Base-by-base conservation (phyloP, 2,888 invertebrate genomes). In the Epistrophe eligans region DNA sequence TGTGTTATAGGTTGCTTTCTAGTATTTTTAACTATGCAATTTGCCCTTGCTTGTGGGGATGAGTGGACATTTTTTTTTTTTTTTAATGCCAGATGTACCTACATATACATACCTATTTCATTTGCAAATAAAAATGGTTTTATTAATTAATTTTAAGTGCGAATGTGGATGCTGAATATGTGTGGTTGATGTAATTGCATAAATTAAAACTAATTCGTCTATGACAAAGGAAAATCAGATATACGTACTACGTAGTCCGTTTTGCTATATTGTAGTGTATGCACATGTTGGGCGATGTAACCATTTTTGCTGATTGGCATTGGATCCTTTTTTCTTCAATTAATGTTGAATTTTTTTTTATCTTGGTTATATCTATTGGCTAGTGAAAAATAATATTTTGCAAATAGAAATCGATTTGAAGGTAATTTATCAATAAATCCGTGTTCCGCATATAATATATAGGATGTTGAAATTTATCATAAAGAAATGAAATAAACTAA, bases 141-240 rank as follows among this genome's bases (percentile, higher is more conserved):
- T 43, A 19, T 77, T 77, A 77, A 77, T 82, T 77, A 72, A 77
- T 82, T 66, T 58, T 60, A 55, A 48, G 58, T 71, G 62, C 70
- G 70, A 57, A 67, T 38, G 67, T 50, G 35, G 35, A 58, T 72
- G 35, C 24, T 52, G 38, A n/a, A 58, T 38, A 58, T 38, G 35
- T 38, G 62, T 57, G 24, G 35, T 62, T 38, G 73, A 9, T 77
- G 52, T 60, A 76, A 73, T 73, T 83, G 52, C 77, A 73, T 73
- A 77, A 73, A 82, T 77, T 64, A 58, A 77, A 72, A 67, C 10
- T 66, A 72, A 83, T 83, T 77, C 40, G 19, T 77, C 50, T 50
- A 50, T 67, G 72, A 35, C 50, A 62, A 32, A 28, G n/a, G 24
- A 45, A 0, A 15, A 60, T 5, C 58, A 57, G 38, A 50, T 50